Evolutionary conservation across 2,113 vertebrate species (phyloP), one percentile per base, ranked within the genome.

Genomic region (Naja naja): DNA sequence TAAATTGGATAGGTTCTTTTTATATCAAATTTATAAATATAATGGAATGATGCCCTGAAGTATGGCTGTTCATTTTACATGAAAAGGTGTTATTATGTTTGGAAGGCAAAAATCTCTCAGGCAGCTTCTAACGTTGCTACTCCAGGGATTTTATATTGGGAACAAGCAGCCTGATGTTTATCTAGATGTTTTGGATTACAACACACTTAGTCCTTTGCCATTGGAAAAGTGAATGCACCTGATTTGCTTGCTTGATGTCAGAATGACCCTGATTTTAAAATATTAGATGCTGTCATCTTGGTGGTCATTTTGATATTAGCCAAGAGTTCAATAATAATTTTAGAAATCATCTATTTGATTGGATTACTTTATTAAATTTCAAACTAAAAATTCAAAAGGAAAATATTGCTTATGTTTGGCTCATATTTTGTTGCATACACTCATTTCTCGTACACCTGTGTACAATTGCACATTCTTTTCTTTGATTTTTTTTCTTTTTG

Each of bases 281-380:
- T 34, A 27, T 94, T 95, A 94, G 9, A 39, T 88, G 20, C 5
- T 94, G 27, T 89, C 53, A 91, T 93, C 94, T 23, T 64, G 85
- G 52, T 93, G 88, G 56, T 81, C 89, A 64, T 81, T 91, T 53
- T 74, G 93, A 94, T n/a, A 95, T 0, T 93, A 93, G 3, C 7
- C 60, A 93, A 60, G 23, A 88, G 95, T 92, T 30, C 34, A 56
- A 94, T 96, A 96, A 96, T 96, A 64, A 96, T 45, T 1, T 86
- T 54, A 95, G 12, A 91, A 94, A 93, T 93, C 95, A 95, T 95
- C 55, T 18, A 90, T 95, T 96, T 96, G 96, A 95, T 96, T 92
- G 85, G 53, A 81, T 87, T 89, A 89, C 16, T 96, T 94, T 60
- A 87, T 94, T 88, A 91, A 94, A 95, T 91, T 88, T 91, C 89